phyloP scores from a whole-genome alignment of 2,888 invertebrate species.

The Sipha maydis region DNA sequence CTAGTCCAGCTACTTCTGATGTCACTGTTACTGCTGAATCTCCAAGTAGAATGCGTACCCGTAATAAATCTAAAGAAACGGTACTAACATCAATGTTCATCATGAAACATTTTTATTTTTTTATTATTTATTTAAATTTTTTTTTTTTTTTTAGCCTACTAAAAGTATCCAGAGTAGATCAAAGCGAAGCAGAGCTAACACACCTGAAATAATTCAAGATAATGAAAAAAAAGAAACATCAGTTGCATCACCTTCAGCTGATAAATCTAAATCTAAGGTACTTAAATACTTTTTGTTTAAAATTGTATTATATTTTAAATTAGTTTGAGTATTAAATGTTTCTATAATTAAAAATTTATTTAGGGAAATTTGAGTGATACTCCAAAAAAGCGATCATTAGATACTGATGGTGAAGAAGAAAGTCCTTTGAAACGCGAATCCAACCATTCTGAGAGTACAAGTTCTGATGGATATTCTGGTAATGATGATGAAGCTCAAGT shows the following conservation, averaged over 20 bases:
- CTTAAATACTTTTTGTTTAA: background rate
- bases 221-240: conserved; percentile 66
- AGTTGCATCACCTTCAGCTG: conserved; percentile 67
- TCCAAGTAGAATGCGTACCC: conserved; percentile 88
- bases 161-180: conserved; percentile 64
- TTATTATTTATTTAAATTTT: background rate
- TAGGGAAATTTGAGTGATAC: conserved; percentile 53
- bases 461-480: conserved; percentile 59
- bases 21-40: conserved; percentile 64
- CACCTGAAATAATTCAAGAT: conserved; percentile 67
- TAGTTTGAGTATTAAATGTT: too few species aligned
- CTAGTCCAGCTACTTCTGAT: conserved; percentile 78
- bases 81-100: conserved; percentile 66
- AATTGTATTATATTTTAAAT: conserved; percentile 15
- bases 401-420: conserved; percentile 58
- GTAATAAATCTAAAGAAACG: conserved; percentile 85
- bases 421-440: conserved; percentile 58
- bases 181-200: conserved; percentile 67
- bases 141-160: conserved; percentile 64
- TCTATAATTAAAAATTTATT: background rate
- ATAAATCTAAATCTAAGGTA: conserved; percentile 67
- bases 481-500: conserved; percentile 60
- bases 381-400: conserved; percentile 54
- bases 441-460: conserved; percentile 55
- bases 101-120: background rate